phyloP scores from a whole-genome alignment of 2,797 vertebrate genomes.

The Varecia variegata region DNA sequence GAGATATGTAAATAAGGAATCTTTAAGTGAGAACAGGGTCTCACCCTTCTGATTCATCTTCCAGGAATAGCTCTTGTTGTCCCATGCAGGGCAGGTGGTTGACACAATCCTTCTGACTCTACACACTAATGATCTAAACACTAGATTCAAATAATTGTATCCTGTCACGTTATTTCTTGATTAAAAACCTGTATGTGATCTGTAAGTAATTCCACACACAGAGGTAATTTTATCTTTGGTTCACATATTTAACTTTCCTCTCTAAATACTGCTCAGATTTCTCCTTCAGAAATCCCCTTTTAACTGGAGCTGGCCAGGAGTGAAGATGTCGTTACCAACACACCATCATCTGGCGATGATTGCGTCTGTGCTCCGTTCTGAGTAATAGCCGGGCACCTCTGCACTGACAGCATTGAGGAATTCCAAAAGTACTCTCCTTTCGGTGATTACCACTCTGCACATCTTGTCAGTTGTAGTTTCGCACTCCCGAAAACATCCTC shows the following conservation, averaged over 20 bases:
- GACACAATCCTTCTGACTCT: background rate
- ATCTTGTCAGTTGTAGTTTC: background rate
- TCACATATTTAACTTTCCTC: background rate
- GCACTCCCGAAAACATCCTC: background rate
- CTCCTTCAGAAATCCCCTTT: background rate
- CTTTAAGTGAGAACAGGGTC: background rate
- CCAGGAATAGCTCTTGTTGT: background rate
- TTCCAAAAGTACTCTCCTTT: background rate
- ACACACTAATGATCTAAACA: background rate
- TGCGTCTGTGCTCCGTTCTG: background rate
- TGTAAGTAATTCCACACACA: background rate
- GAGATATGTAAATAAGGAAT: background rate
- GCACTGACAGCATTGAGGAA: background rate
- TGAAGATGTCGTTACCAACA: background rate
- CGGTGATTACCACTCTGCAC: background rate
- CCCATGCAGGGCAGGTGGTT: background rate
- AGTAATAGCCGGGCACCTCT: background rate
- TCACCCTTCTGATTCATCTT: background rate
- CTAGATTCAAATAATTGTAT: background rate
- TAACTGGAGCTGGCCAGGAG: background rate
- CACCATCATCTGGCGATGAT: too few relatives aligned
- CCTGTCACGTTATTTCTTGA: conserved; percentile 25
- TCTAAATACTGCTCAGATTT: background rate
- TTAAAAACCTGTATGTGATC: background rate
- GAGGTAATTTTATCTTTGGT: background rate